Conservation (phyloP, 1,140 invertebrate genomes). For the Maniola jurtina region DNA sequence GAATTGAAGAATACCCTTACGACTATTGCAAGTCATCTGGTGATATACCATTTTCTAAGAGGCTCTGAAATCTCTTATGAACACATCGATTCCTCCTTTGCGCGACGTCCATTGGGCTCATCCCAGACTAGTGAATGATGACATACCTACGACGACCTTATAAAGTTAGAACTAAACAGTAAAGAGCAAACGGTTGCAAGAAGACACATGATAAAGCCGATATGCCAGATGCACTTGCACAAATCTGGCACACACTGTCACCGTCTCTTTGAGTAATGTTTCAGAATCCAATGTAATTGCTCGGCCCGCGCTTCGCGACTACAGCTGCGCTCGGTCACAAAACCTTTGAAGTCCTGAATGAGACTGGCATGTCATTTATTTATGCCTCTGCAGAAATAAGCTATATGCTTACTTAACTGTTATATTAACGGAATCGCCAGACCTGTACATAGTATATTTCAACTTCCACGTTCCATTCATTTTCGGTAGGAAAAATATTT, state of each 20-base stretch:
- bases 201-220: not conserved
- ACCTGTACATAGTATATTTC: not conserved
- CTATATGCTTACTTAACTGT: not conserved
- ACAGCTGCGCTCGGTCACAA: constrained; percentile 35
- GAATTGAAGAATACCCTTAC: too few relatives aligned
- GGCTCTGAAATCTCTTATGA: too few relatives aligned
- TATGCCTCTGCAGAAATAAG: constrained; percentile 11
- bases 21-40: too few relatives aligned
- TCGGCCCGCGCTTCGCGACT: constrained; percentile 24
- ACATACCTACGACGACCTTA: too few relatives aligned
- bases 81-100: too few relatives aligned
- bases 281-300: constrained; percentile 38
- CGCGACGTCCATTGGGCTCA: too few relatives aligned
- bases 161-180: not conserved
- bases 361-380: constrained; percentile 36
- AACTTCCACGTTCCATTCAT: not conserved
- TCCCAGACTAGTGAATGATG: too few relatives aligned
- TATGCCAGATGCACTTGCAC: constrained; percentile 13
- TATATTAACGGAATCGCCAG: not conserved
- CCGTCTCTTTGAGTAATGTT: constrained; percentile 41
- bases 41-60: too few relatives aligned
- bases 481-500: too few relatives aligned
- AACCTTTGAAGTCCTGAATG: constrained; percentile 41
- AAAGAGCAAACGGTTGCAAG: not conserved
- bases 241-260: constrained; percentile 39